A percentile compares a stretch with the other conserved stretches of the same genome.
Conservation (phyloP, 2,797 vertebrate species). For the Linurgus olivaceus region DNA sequence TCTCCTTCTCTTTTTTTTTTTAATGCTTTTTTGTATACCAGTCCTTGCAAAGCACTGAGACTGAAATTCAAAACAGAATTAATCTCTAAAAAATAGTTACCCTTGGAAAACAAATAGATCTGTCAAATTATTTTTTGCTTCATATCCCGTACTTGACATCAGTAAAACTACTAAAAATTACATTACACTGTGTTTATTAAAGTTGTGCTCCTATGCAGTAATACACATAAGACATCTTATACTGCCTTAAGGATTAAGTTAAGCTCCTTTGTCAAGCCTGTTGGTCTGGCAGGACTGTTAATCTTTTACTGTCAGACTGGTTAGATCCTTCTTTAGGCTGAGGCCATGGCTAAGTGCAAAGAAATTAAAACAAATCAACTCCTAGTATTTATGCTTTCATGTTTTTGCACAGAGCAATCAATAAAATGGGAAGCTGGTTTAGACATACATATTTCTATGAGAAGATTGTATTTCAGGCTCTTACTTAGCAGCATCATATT, state of each 20-base stretch:
- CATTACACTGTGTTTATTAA: slow-evolving; percentile 55
- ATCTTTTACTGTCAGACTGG: slow-evolving; percentile 60
- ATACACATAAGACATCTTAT: slow-evolving; percentile 42
- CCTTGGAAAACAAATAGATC: slow-evolving; percentile 32
- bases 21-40: background rate
- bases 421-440: slow-evolving; percentile 25
- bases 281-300: slow-evolving; percentile 40
- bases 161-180: slow-evolving; percentile 32
- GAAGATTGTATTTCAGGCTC: slow-evolving; percentile 19
- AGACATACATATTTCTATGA: background rate
- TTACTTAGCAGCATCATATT: slow-evolving; percentile 28
- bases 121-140: background rate
- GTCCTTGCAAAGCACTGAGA: background rate
- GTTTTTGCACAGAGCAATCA: slow-evolving; percentile 46
- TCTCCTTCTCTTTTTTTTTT: background rate
- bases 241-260: slow-evolving; percentile 58
- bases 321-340: slow-evolving; percentile 37
- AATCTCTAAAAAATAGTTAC: background rate
- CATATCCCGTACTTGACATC: slow-evolving; percentile 1
- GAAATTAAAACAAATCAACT: slow-evolving; percentile 43
- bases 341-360: slow-evolving; percentile 52
- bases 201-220: slow-evolving; percentile 24
- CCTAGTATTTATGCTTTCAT: slow-evolving; percentile 45
- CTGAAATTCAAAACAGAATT: background rate
- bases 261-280: slow-evolving; percentile 62